phyloP scores from a whole-genome alignment of 1,140 invertebrate species.

The Brachionus rubens region DNA sequence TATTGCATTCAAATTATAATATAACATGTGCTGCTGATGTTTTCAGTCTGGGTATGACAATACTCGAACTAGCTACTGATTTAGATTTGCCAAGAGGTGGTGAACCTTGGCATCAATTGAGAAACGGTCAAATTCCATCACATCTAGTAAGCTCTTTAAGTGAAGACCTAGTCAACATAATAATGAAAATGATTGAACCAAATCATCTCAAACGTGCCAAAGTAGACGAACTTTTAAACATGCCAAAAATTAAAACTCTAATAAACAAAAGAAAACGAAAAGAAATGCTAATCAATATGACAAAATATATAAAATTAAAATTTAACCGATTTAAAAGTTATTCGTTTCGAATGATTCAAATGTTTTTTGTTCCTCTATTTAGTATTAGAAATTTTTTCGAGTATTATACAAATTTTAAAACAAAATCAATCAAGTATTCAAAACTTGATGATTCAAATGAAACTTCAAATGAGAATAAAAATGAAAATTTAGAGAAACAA shows the following conservation, averaged over 20 bases:
- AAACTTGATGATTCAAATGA: neutral
- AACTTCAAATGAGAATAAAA: conserved; percentile 8
- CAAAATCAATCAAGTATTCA: neutral
- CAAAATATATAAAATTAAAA: neutral
- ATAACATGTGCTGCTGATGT: conserved; percentile 61
- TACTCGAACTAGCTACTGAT: conserved; percentile 71
- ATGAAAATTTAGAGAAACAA: conserved; percentile 16
- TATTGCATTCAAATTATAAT: conserved; percentile 67
- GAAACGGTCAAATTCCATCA: conserved; percentile 63
- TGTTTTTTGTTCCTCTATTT: neutral
- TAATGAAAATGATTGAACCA: conserved; percentile 65
- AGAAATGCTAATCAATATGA: neutral
- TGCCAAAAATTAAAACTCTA: conserved; percentile 48
- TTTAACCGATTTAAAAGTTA: neutral
- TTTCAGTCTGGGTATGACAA: conserved; percentile 71
- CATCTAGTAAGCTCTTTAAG: conserved; percentile 61
- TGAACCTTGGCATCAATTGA: conserved; percentile 68
- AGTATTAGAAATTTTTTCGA: neutral
- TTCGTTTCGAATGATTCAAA: neutral
- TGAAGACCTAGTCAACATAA: conserved; percentile 64
- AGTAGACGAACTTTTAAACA: conserved; percentile 62
- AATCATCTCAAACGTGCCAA: conserved; percentile 63
- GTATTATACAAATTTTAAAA: neutral
- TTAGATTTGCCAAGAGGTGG: conserved; percentile 70
- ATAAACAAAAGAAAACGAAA: conserved; percentile 10